A percentile compares a stretch with the other conserved stretches of the same genome.
Conservation (phyloP, 2,797 vertebrate genomes). For the Ctenosaura bakeri region DNA sequence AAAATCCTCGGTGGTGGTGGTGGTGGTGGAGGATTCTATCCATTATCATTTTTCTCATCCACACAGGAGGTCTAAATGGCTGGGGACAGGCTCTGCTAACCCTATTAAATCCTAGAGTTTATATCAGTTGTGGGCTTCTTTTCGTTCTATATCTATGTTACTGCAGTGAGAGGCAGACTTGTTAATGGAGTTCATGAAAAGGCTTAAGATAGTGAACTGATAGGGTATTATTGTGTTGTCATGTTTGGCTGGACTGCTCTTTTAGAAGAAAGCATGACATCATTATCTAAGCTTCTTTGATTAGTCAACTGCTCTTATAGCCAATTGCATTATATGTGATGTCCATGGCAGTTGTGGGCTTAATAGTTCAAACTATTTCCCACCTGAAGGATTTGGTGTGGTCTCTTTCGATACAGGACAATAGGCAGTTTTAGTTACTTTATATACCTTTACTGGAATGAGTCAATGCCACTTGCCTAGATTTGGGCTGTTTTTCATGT, state of each 20-base stretch:
- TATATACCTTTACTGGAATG: neutral
- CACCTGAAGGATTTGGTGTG: neutral
- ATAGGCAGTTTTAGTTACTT: neutral
- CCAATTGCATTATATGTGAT: neutral
- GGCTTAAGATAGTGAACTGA: neutral
- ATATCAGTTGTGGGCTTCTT: too few species aligned
- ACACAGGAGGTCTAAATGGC: neutral
- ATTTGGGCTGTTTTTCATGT: neutral
- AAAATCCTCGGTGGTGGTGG: too few species aligned
- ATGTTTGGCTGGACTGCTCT: neutral
- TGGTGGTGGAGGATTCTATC: neutral
- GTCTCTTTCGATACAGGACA: neutral
- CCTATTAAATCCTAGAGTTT: neutral
- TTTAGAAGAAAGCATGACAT: slow-evolving; percentile 10
- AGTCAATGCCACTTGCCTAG: neutral
- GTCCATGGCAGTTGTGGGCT: neutral
- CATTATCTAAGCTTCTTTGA: slow-evolving; percentile 1
- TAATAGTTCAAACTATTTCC: neutral
- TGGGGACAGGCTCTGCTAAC: neutral
- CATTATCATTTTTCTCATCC: neutral
- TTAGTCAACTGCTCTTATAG: neutral
- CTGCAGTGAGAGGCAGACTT: slow-evolving; percentile 20
- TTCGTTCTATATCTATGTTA: neutral
- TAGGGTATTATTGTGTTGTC: slow-evolving; percentile 6
- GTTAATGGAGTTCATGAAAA: neutral